phyloP scores from a whole-genome alignment of 2,888 invertebrate species.

The Adineta ricciae region DNA sequence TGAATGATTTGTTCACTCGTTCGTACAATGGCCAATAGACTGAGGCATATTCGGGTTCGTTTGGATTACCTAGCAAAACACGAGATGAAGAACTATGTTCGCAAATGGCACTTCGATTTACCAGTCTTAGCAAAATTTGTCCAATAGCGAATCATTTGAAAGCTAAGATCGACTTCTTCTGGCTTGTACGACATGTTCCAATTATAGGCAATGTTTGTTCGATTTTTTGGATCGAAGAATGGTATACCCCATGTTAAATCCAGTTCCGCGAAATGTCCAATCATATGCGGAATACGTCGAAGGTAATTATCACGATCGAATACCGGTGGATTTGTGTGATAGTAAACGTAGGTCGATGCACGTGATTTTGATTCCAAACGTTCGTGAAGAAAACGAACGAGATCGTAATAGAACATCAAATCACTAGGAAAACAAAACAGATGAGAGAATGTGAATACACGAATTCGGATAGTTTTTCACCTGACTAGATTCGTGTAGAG shows the following conservation, averaged over 20 bases:
- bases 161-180: conserved; percentile 24
- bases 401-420: conserved; percentile 22
- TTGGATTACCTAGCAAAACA: not conserved
- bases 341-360: not conserved
- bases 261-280: conserved; percentile 32
- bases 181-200: conserved; percentile 22
- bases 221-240: not conserved
- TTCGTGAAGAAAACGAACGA: not conserved
- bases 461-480: not conserved
- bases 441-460: not conserved
- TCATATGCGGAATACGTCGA: not conserved
- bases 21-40: not conserved
- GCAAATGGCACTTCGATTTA: not conserved
- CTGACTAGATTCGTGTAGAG: conserved; percentile 1
- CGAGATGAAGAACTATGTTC: no score
- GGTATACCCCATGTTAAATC: conserved; percentile 31
- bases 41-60: not conserved
- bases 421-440: not conserved
- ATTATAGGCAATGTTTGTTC: not conserved
- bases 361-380: not conserved
- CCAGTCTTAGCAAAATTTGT: conserved; percentile 32
- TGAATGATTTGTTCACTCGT: not conserved
- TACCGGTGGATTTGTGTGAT: conserved; percentile 14
- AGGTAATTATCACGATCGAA: not conserved
- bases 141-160: conserved; percentile 25